Conservation (phyloP, 2,888 invertebrate species). For the Caenorhabditis sp. region DNA sequence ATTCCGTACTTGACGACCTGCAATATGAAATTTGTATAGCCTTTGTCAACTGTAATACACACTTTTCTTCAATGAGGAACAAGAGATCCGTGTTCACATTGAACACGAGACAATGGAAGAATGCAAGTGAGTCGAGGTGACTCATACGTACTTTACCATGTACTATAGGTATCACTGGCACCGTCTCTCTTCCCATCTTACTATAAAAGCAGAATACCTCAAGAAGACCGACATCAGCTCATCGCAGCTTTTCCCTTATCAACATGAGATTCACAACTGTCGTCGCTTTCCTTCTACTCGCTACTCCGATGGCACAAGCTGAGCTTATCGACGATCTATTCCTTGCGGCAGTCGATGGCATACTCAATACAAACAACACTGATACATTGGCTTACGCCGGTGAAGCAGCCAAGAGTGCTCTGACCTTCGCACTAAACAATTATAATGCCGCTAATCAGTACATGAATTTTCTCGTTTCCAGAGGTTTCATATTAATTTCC, state of each 20-base stretch:
- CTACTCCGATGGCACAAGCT: too few species aligned
- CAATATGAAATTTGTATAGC: too few species aligned
- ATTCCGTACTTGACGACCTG: conserved; percentile 96
- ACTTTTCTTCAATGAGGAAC: neutral
- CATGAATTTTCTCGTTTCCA: too few species aligned
- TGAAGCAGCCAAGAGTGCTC: too few species aligned
- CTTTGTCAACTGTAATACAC: too few species aligned
- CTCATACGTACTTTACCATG: conserved; percentile 17
- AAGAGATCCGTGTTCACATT: neutral
- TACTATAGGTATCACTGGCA: conserved; percentile 23
- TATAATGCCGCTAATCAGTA: too few species aligned
- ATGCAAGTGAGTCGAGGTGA: conserved; percentile 19
- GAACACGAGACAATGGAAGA: conserved; percentile 21
- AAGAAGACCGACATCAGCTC: neutral
- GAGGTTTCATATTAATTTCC: too few species aligned
- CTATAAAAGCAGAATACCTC: conserved; percentile 14
- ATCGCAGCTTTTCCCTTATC: neutral
- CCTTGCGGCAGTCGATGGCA: too few species aligned
- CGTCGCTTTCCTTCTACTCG: neutral
- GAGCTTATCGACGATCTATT: too few species aligned
- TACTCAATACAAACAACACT: too few species aligned
- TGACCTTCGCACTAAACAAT: too few species aligned
- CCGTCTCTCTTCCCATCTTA: neutral
- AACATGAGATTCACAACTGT: conserved; percentile 14
- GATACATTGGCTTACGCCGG: too few species aligned